These are phyloP conservation scores for Marronus borbonicus DNA, from an alignment of 2,888 invertebrate genomes.

Conservation along the genomic window DNA sequence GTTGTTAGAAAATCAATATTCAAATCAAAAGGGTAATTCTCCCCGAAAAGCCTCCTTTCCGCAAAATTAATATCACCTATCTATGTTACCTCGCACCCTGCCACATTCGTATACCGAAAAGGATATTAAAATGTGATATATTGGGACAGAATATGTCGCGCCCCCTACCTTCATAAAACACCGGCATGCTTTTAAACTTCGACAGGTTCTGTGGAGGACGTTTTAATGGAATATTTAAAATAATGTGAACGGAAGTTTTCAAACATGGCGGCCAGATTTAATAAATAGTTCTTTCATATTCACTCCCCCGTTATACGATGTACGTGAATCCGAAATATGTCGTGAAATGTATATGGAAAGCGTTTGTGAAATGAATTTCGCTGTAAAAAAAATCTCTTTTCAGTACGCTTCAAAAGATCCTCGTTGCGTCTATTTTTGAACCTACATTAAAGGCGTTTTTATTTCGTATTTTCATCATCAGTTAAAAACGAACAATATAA, in stretches of 20 bases:
- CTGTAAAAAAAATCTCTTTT: too few species aligned
- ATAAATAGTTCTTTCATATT: slow-evolving; percentile 48
- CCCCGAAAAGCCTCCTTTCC: neutral
- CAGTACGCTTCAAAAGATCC: too few species aligned
- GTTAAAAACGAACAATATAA: neutral
- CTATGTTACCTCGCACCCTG: too few species aligned
- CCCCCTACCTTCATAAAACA: slow-evolving; percentile 49
- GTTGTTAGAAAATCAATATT: too few species aligned
- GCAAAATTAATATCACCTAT: neutral
- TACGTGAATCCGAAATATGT: too few species aligned
- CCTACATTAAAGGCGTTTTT: neutral
- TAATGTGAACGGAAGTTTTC: slow-evolving; percentile 57
- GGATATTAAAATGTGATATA: slow-evolving; percentile 43
- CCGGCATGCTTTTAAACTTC: slow-evolving; percentile 48
- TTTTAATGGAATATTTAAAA: slow-evolving; percentile 56
- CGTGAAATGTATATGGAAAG: too few species aligned
- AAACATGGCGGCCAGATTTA: slow-evolving; percentile 55
- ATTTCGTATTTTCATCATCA: slow-evolving; percentile 1
- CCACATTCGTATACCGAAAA: slow-evolving; percentile 31
- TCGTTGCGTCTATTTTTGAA: neutral
- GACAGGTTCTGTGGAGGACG: slow-evolving; percentile 50
- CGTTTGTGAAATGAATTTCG: too few species aligned
- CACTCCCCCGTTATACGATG: neutral
- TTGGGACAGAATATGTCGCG: slow-evolving; percentile 14
- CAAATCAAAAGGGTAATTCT: too few species aligned